phyloP scores from a whole-genome alignment of 2,797 vertebrate genomes.

The Dipus sagitta region DNA sequence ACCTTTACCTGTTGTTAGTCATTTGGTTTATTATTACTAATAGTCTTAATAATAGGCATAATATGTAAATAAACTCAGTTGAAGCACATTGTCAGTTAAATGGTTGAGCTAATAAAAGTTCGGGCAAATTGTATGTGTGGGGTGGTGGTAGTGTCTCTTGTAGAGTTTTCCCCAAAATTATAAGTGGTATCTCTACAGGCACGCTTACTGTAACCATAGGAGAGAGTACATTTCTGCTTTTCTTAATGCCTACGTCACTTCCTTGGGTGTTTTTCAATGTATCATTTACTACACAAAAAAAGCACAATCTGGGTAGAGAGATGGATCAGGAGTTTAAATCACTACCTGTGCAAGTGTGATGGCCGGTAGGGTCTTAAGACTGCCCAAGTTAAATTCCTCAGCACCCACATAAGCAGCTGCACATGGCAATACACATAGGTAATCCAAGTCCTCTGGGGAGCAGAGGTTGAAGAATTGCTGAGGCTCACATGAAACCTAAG shows the following conservation, averaged over 20 bases:
- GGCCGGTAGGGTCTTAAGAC: too few species aligned
- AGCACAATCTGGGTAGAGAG: background rate
- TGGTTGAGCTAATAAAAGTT: background rate
- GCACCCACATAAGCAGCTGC: too few species aligned
- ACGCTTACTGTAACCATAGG: background rate
- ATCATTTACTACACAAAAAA: background rate
- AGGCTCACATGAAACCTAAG: too few species aligned
- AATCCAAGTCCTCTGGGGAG: too few species aligned
- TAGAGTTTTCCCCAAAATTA: background rate
- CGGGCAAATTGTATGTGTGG: background rate
- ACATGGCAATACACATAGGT: too few species aligned
- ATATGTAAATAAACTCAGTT: background rate
- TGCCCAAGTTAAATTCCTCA: too few species aligned
- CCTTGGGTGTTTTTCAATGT: background rate
- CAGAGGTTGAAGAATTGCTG: too few species aligned
- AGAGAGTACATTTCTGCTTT: background rate
- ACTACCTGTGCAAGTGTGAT: too few species aligned
- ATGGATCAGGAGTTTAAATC: too few species aligned
- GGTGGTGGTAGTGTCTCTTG: background rate
- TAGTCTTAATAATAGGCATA: slow-evolving; percentile 6
- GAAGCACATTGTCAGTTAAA: background rate
- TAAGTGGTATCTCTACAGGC: background rate
- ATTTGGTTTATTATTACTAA: background rate
- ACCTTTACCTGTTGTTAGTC: background rate
- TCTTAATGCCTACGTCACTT: background rate